phyloP scores from a whole-genome alignment of 2,113 vertebrate genomes.

The Corythornis cristatus region DNA sequence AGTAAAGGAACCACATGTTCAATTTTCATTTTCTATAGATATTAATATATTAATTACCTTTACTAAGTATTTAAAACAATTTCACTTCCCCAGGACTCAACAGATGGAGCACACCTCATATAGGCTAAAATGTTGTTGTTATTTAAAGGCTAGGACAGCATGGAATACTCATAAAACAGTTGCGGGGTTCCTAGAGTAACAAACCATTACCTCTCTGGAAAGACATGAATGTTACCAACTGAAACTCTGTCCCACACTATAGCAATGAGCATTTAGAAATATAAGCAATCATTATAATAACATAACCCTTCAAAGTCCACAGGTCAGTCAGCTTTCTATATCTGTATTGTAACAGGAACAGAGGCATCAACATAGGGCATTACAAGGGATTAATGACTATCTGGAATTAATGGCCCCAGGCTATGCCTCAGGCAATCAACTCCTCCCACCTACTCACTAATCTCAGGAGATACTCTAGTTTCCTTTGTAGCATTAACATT shows the following conservation, averaged over 20 bases:
- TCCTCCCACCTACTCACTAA: conserved; percentile 39
- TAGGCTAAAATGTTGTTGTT: neutral
- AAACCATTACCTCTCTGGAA: neutral
- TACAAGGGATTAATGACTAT: conserved; percentile 46
- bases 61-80: neutral
- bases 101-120: neutral
- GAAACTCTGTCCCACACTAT: neutral
- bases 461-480: conserved; percentile 19
- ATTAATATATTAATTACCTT: neutral
- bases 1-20: neutral
- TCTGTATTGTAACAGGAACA: neutral
- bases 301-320: neutral
- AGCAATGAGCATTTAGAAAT: neutral
- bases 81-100: neutral
- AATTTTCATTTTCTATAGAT: neutral
- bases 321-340: neutral
- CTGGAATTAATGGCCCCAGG: conserved; percentile 14
- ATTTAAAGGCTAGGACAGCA: neutral
- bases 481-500: neutral
- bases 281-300: neutral
- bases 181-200: neutral
- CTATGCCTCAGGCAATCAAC: conserved; percentile 19
- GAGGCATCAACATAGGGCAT: conserved; percentile 19
- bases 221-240: neutral
- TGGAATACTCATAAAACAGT: neutral